A percentile compares a stretch with the other conserved stretches of the same genome.
phyloP scores from a whole-genome alignment of 2,113 vertebrate species.

The Globicephala melas region DNA sequence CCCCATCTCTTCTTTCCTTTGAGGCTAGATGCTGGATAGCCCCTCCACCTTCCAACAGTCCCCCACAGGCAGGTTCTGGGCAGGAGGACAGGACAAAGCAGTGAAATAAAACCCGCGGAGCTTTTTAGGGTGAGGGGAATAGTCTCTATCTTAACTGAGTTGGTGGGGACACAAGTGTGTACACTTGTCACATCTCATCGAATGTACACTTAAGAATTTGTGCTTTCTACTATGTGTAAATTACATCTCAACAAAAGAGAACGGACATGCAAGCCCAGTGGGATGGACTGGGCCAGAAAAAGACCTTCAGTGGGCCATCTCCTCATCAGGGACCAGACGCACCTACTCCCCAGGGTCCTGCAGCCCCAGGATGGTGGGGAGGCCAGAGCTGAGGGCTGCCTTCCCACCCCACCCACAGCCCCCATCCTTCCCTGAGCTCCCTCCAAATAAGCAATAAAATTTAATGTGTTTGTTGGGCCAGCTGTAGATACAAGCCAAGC shows the following conservation, averaged over 20 bases:
- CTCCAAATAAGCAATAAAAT: background rate
- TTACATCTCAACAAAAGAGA: background rate
- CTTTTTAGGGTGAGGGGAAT: background rate
- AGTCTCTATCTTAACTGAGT: background rate
- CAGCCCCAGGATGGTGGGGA: background rate
- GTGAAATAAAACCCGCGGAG: background rate
- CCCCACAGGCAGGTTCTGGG: no score
- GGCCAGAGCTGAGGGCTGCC: background rate
- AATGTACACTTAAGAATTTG: background rate
- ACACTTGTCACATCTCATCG: background rate
- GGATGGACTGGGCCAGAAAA: background rate
- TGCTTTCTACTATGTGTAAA: background rate
- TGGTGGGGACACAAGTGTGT: no score
- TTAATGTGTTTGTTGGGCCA: background rate
- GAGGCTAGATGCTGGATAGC: background rate
- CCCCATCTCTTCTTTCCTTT: background rate
- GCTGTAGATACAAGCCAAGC: background rate
- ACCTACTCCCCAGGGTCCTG: background rate
- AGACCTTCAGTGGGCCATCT: background rate
- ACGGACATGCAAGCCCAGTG: background rate
- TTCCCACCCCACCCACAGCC: background rate
- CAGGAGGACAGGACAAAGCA: background rate
- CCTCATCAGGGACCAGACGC: fast-evolving
- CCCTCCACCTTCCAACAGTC: no score
- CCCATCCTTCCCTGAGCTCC: background rate